Evolutionary conservation across 2,888 invertebrate species (phyloP).

Genomic region (Mystacides longicornis): DNA sequence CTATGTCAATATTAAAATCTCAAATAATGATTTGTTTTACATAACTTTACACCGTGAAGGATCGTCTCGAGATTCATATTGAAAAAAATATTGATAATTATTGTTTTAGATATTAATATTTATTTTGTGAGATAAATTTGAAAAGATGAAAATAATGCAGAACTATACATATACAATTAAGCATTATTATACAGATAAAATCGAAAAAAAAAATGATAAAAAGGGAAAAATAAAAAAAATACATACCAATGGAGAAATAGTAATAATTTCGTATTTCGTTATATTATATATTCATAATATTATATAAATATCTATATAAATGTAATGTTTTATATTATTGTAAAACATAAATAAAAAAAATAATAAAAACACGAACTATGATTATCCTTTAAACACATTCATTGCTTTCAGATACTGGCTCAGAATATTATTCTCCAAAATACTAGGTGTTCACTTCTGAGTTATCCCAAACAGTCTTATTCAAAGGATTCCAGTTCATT

Average conservation of each 20-base stretch:
- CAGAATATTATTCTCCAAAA: too few species aligned
- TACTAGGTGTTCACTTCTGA: too few species aligned
- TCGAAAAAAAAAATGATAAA: too few species aligned
- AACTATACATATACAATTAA: not conserved
- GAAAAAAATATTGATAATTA: not conserved
- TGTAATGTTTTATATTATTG: slow-evolving; percentile 1
- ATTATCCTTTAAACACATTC: too few species aligned
- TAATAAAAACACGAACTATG: not conserved
- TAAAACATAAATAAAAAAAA: not conserved
- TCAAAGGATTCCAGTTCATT: too few species aligned
- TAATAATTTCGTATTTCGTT: slow-evolving; percentile 1
- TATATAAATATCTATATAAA: not conserved
- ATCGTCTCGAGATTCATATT: not conserved
- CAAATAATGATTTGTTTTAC: too few species aligned
- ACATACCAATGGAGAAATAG: too few species aligned
- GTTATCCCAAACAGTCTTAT: too few species aligned
- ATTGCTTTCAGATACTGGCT: too few species aligned
- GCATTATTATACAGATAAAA: not conserved
- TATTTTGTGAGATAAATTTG: not conserved
- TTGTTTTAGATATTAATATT: not conserved
- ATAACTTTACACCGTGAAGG: too few species aligned
- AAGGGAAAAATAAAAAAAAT: too few species aligned
- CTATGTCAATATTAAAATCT: too few species aligned
- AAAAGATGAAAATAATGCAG: not conserved
- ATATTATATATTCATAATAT: not conserved